These are phyloP conservation scores for Pseudochirops cupreus DNA, from an alignment of 2,797 vertebrate genomes.

Conservation along the genomic window DNA sequence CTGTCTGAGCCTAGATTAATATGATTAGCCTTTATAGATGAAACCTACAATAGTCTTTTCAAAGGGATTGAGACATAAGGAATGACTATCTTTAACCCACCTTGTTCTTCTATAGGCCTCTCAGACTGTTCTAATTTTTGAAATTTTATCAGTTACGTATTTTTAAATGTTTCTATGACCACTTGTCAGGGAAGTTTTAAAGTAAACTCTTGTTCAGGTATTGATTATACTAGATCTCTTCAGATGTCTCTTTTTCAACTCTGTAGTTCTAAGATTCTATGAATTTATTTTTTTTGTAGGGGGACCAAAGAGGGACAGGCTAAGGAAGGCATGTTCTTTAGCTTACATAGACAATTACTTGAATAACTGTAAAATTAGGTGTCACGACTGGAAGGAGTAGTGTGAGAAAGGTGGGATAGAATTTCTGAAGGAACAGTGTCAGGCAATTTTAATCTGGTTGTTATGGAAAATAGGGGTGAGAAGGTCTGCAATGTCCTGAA, in stretches of 20 bases:
- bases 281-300: neutral
- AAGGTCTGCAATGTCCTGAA: neutral
- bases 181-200: neutral
- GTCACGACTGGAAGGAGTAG: neutral
- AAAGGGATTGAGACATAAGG: neutral
- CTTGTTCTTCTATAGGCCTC: neutral
- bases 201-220: neutral
- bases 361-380: neutral
- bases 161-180: neutral
- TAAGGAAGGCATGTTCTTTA: neutral
- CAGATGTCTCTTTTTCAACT: neutral
- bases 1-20: neutral
- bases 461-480: neutral
- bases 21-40: conserved; percentile 5
- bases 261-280: neutral
- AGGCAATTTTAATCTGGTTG: neutral
- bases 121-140: neutral
- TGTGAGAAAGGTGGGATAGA: conserved; percentile 3
- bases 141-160: neutral
- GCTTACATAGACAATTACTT: neutral
- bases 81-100: neutral
- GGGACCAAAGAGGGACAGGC: neutral
- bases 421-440: neutral
- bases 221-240: neutral
- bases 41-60: neutral